These are phyloP conservation scores for Lerista edwardsae DNA, from an alignment of 2,797 vertebrate species.

Conservation along the genomic window DNA sequence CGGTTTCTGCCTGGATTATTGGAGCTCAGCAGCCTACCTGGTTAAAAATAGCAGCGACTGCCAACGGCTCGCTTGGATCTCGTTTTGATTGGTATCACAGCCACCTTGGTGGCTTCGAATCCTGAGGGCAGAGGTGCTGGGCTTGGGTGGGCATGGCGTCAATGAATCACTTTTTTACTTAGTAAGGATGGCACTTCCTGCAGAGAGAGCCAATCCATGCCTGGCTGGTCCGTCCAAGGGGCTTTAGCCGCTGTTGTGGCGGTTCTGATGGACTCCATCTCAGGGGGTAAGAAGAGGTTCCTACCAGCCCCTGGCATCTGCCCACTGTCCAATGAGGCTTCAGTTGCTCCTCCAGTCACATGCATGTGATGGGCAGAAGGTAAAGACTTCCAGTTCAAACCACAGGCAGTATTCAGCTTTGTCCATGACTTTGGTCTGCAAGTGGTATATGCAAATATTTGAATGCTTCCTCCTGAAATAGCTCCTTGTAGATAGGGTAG, in stretches of 20 bases:
- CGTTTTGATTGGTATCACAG: background rate
- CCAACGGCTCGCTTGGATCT: background rate
- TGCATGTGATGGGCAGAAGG: too few relatives aligned
- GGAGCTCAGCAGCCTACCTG: conserved; percentile 38
- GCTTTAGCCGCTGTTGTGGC: too few relatives aligned
- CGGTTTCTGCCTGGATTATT: conserved; percentile 13
- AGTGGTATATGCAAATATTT: too few relatives aligned
- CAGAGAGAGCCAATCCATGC: background rate
- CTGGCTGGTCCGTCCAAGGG: background rate
- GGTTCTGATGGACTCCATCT: background rate
- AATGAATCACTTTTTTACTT: too few relatives aligned
- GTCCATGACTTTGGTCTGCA: too few relatives aligned
- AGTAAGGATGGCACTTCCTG: too few relatives aligned
- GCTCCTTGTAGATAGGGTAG: too few relatives aligned
- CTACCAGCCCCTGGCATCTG: background rate
- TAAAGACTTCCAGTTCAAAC: too few relatives aligned
- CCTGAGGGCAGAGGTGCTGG: rapidly evolving
- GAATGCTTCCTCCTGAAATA: too few relatives aligned
- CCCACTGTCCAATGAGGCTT: background rate
- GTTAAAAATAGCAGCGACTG: conserved; percentile 55
- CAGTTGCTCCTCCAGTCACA: too few relatives aligned
- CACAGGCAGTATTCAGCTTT: too few relatives aligned
- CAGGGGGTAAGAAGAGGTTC: background rate
- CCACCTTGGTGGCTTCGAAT: background rate
- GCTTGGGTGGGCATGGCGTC: background rate